Conservation (phyloP, 35 echinoderm and acorn worm species). For the Apostichopus parvimensis region DNA sequence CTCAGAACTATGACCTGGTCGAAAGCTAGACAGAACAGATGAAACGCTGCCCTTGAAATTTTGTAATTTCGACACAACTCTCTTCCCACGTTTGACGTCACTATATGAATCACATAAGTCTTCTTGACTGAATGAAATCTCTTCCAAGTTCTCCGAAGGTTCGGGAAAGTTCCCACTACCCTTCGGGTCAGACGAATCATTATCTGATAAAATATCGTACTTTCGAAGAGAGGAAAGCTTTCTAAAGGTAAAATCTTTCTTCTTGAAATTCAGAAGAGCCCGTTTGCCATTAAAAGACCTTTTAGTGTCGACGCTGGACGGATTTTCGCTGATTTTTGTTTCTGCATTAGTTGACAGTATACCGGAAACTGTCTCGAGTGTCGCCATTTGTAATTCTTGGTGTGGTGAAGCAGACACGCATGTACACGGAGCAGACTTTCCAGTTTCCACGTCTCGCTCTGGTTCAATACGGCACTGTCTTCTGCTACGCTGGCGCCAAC, state of each 20-base stretch:
- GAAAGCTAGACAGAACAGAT: background rate
- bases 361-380: background rate
- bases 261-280: slow-evolving; percentile 20
- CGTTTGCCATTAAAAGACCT: background rate
- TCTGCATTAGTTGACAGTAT: background rate
- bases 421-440: no score
- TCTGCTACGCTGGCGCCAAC: background rate
- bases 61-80: background rate
- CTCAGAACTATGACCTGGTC: background rate
- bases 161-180: background rate
- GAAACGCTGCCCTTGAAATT: background rate
- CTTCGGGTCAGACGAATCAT: background rate
- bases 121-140: background rate
- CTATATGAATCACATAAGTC: background rate
- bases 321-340: background rate
- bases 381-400: no score
- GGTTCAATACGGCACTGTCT: background rate
- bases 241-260: background rate
- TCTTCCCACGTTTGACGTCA: background rate
- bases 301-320: background rate
- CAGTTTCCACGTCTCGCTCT: slow-evolving; percentile 5
- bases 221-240: background rate
- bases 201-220: background rate
- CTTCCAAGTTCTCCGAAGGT: background rate
- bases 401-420: background rate